phyloP scores from a whole-genome alignment of 2,888 invertebrate species.

The Balanococcus diminutus region DNA sequence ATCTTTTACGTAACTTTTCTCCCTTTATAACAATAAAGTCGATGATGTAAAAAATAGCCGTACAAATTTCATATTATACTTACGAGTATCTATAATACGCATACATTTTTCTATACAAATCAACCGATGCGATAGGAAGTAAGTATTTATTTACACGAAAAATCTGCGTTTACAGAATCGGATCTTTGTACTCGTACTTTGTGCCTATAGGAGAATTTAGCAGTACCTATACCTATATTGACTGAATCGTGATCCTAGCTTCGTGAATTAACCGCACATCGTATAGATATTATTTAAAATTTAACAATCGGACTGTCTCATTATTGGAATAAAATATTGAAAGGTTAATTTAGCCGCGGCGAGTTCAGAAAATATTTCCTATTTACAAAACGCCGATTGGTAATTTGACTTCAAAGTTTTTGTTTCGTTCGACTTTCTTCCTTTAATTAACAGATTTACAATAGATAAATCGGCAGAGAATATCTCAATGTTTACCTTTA shows the following conservation, averaged over 20 bases:
- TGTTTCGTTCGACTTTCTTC: not conserved
- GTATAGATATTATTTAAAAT: not conserved
- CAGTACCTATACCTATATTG: not conserved
- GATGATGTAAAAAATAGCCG: not conserved
- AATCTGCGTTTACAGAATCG: not conserved
- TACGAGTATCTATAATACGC: too few relatives aligned
- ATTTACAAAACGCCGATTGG: not conserved
- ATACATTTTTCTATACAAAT: not conserved
- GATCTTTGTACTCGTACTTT: not conserved
- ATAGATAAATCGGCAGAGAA: not conserved
- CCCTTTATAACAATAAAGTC: not conserved
- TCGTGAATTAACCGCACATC: not conserved
- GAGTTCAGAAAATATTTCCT: not conserved
- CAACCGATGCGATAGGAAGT: not conserved
- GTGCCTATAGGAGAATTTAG: not conserved
- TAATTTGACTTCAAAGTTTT: not conserved
- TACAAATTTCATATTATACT: not conserved
- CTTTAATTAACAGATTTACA: conserved; percentile 12
- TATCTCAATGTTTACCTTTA: conserved; percentile 4
- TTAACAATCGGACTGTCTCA: conserved; percentile 9
- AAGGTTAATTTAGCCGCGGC: not conserved
- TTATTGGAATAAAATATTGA: conserved; percentile 14
- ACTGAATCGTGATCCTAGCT: conserved; percentile 2
- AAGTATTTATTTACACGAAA: not conserved
- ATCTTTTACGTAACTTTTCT: not conserved